Evolutionary conservation across 2,888 invertebrate genomes (phyloP).

Genomic region (Linnaemya tessellans): DNA sequence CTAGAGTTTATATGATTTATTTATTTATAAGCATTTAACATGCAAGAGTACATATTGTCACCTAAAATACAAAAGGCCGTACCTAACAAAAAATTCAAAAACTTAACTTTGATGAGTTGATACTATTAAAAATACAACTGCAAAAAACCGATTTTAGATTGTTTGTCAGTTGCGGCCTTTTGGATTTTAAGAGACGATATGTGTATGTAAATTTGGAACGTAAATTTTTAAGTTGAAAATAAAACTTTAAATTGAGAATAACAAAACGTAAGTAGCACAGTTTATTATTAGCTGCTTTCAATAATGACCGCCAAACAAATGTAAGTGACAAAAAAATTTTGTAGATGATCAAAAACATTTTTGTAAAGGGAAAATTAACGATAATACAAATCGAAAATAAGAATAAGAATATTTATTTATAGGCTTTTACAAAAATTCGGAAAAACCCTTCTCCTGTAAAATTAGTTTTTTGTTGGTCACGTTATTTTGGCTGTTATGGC

Average conservation of each 20-base stretch:
- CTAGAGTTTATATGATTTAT: not conserved
- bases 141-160: not conserved
- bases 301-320: too few relatives aligned
- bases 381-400: not conserved
- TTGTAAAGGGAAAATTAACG: too few relatives aligned
- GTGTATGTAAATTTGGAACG: not conserved
- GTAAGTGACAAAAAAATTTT: not conserved
- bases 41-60: too few relatives aligned
- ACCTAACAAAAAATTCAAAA: too few relatives aligned
- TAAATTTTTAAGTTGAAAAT: constrained; percentile 10
- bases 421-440: not conserved
- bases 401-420: not conserved
- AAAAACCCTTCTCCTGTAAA: not conserved
- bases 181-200: not conserved
- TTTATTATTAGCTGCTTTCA: not conserved
- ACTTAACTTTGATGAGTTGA: not conserved
- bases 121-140: not conserved
- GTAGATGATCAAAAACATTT: too few relatives aligned
- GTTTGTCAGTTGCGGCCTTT: too few relatives aligned
- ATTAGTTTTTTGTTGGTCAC: not conserved
- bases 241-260: too few relatives aligned
- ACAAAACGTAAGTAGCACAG: not conserved
- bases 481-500: not conserved
- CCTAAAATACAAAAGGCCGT: too few relatives aligned
- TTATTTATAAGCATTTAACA: too few relatives aligned